phyloP scores from a whole-genome alignment of 2,113 vertebrate species.

The Lynx canadensis region DNA sequence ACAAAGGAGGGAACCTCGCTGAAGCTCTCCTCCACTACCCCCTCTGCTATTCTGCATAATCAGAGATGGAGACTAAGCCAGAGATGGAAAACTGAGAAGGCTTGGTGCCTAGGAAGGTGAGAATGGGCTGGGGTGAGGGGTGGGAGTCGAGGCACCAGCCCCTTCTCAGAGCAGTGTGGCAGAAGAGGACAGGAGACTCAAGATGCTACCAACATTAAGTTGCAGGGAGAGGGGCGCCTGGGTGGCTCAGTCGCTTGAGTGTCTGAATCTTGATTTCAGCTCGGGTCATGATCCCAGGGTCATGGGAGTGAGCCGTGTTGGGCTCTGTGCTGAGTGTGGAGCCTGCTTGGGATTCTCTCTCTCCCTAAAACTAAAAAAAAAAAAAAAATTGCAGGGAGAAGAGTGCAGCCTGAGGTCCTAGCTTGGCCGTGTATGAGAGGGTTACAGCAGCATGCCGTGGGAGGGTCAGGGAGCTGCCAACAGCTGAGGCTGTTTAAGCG shows the following conservation, averaged over 20 bases:
- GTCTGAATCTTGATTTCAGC: no score
- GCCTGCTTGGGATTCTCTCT: no score
- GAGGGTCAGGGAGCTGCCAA: neutral
- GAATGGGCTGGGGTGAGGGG: no score
- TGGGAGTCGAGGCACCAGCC: neutral
- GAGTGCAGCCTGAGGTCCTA: neutral
- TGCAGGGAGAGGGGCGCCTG: neutral
- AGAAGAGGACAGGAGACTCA: neutral
- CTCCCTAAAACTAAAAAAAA: no score
- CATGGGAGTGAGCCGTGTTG: no score
- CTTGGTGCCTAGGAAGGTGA: neutral
- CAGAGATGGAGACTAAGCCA: neutral
- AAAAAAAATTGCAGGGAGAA: neutral
- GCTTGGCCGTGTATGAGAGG: neutral
- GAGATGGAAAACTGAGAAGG: fast-evolving
- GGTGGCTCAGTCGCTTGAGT: no score
- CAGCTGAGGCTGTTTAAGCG: neutral
- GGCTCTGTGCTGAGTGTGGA: no score
- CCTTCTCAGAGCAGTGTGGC: neutral
- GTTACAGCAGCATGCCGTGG: neutral
- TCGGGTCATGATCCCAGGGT: no score
- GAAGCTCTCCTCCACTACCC: neutral
- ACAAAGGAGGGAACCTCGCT: neutral
- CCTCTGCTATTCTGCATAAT: fast-evolving
- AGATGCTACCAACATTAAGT: neutral